These are phyloP conservation scores for Drosophila ezoana DNA, from an alignment of 2,888 invertebrate genomes.

Conservation along the genomic window DNA sequence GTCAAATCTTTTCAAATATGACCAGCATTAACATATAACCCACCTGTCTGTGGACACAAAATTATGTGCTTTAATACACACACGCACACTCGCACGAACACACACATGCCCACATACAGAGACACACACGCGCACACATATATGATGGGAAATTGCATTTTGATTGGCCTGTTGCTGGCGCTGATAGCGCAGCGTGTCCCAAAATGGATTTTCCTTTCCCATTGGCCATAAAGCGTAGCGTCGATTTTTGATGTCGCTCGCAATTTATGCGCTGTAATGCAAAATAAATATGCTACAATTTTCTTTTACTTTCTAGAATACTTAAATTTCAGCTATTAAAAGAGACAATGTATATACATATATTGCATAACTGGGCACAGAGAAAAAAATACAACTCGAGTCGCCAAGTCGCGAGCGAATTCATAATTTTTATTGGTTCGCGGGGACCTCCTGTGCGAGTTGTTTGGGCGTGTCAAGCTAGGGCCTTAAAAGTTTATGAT, in stretches of 20 bases:
- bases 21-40: conserved; percentile 21
- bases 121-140: not conserved
- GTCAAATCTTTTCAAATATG: conserved; percentile 28
- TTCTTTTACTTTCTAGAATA: conserved; percentile 5
- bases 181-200: conserved; percentile 64
- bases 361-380: not conserved
- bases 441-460: conserved; percentile 4
- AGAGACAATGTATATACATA: conserved; percentile 3
- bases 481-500: conserved; percentile 65
- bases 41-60: conserved; percentile 33
- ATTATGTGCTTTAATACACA: conserved; percentile 53
- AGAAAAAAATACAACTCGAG: conserved; percentile 26
- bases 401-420: conserved; percentile 11
- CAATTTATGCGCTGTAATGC: conserved; percentile 53
- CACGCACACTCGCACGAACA: not conserved
- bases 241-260: conserved; percentile 41
- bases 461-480: not conserved
- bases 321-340: conserved; percentile 44
- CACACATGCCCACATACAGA: not conserved
- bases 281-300: conserved; percentile 59
- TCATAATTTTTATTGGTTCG: conserved; percentile 54
- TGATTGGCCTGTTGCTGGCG: conserved; percentile 69
- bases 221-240: conserved; percentile 44
- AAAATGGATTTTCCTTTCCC: conserved; percentile 15
- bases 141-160: conserved; percentile 73